phyloP scores from a whole-genome alignment of 2,113 vertebrate genomes.

The Sinocyclocheilus anophthalmus region DNA sequence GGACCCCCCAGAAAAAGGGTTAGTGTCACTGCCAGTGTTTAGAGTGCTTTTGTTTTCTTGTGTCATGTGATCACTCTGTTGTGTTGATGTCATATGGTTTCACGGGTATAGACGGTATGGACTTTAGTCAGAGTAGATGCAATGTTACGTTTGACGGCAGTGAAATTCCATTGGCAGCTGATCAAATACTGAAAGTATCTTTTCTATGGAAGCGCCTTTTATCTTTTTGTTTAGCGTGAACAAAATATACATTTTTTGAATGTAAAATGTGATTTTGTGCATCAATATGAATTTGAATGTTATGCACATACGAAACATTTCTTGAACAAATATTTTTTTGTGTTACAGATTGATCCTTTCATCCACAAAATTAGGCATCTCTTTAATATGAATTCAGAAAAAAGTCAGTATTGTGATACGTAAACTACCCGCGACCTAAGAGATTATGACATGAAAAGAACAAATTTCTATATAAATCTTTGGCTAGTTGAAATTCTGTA shows the following conservation, averaged over 20 bases:
- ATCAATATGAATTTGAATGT: neutral
- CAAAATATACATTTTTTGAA: neutral
- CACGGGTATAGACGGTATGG: neutral
- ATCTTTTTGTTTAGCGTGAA: neutral
- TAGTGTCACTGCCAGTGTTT: slow-evolving; percentile 56
- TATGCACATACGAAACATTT: neutral
- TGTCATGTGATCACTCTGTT: neutral
- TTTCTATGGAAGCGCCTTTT: too few species aligned
- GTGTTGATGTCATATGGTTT: neutral
- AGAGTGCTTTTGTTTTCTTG: neutral
- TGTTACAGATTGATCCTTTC: neutral
- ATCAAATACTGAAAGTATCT: neutral
- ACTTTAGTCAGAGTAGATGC: neutral
- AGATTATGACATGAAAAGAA: neutral
- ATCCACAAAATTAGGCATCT: neutral
- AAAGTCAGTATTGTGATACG: neutral
- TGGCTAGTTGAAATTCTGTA: neutral
- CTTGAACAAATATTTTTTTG: neutral
- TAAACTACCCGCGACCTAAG: too few species aligned
- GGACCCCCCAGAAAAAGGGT: slow-evolving; percentile 93
- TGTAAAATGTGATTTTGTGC: neutral
- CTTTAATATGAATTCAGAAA: neutral
- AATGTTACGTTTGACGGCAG: neutral
- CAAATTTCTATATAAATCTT: neutral
- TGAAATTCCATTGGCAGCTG: neutral